Base-by-base conservation (phyloP, 2,113 vertebrate genomes). In the Python bivittatus region DNA sequence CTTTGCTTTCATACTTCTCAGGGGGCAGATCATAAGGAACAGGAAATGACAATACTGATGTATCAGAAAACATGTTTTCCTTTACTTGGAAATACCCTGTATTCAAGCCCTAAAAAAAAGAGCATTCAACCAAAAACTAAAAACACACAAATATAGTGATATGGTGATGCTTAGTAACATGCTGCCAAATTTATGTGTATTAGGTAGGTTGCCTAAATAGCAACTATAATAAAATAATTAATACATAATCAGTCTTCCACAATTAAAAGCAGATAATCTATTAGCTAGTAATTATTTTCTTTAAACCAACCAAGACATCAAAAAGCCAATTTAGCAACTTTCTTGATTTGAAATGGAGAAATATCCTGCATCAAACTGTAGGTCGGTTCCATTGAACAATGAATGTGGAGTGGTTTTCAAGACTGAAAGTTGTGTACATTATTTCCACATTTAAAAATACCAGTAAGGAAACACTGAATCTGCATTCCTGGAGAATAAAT, bases 1-100 rank as follows among this genome's bases (percentile, higher is more conserved):
- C 99, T 98, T 98, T 98, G 86, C 93, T 95, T 90, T 97, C 97
- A 60, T 99, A 99, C 61, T 94, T 96, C 86, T 98, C 97, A 25
- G 98, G 99, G 8, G 99, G 99, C 22, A 99, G 97, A 95, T 99
- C 99, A 91, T 98, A 99, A 0, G 99, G 99, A 94, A 99, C 98
- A 0, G 98, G 98, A 94, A 99, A 99, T 33, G 97, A 96, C 0
- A 92, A 64, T 3, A 94, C 91, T 3, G 98, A 94, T 0, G 96
- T 96, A 27, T 96, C 97, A 88, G 96, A 91, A 97, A 98, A 97
- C 90, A 97, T 97, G 90, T 97, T 98, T 91, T 93, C 96, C 94
- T 98, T 97, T 68, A 99, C 98, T 10, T 92, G 92, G 93, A 99
- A 99, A 27, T 93, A 96, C 33, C 94, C 96, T 54, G 91, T 96